Evolutionary conservation across 2,113 vertebrate species (phyloP), one percentile per base, ranked within the genome.

Genomic region (Ailurus styani): DNA sequence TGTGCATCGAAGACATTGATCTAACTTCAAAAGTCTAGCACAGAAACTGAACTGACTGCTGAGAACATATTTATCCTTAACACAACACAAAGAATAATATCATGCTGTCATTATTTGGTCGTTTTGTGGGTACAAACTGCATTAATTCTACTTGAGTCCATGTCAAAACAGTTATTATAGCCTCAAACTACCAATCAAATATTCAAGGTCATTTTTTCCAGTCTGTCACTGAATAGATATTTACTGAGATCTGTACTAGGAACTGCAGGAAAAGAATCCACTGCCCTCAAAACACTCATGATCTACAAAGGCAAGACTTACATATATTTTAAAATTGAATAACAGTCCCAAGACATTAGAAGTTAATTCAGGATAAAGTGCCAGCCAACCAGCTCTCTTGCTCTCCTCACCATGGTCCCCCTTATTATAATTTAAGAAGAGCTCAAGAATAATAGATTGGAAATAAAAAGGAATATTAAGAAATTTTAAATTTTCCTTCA

Each of bases 21-120:
- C 84, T 96, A 87, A 96, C 95, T 97, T 97, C 87, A 93, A 72
- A 97, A 96, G 92, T 90, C 79, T 92, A 89, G 50, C 87, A 70
- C 50, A 90, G 54, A 97, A 95, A 75, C 20, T 73, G 29, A 97
- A 94, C 55, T 34, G 88, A 27, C 81, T 91, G 90, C 90, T 96
- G 75, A 66, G 81, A 95, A 78, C 75, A 70, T 93, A 40, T 68
- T 88, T 50, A n/a, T 84, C 60, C 73, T 96, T 94, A 97, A 94
- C 68, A 95, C 52, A 96, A 25, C 25, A 98, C 68, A 89, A 86
- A 96, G 75, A 86, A 93, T 82, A 95, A 87, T 54, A 82, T 17
- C 31, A 57, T n/a, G 27, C 85, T 47, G 13, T 87, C 21, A 78
- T 52, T 91, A 40, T 95, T 87, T 83, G 23, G 27, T 73, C 1